Conservation (phyloP, 2,797 vertebrate species). For the Microchirus variegatus region DNA sequence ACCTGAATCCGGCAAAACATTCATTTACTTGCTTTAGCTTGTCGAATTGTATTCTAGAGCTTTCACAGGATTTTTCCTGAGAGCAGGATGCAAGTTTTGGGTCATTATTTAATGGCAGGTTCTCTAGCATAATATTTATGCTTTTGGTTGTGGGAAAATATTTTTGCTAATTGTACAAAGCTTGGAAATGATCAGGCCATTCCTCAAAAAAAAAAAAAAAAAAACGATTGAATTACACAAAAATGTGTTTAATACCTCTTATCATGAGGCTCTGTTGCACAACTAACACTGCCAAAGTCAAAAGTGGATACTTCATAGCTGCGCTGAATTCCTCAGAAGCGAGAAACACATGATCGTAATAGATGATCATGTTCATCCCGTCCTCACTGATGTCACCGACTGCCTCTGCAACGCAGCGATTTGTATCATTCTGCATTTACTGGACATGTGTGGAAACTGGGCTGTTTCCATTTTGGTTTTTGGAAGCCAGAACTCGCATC, state of each 20-base stretch:
- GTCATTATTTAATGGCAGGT: too few relatives aligned
- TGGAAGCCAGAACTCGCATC: background rate
- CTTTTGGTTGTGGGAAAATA: too few relatives aligned
- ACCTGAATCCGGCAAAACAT: slow-evolving; percentile 6
- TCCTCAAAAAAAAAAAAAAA: slow-evolving; percentile 1
- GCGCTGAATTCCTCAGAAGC: slow-evolving; percentile 9
- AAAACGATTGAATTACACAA: background rate
- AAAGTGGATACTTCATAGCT: slow-evolving; percentile 8
- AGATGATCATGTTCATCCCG: slow-evolving; percentile 25
- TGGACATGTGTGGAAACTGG: slow-evolving; percentile 7
- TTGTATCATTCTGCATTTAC: slow-evolving; percentile 31
- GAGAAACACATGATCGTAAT: slow-evolving; percentile 35
- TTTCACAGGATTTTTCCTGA: too few relatives aligned
- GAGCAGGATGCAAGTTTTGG: too few relatives aligned
- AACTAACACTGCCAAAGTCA: slow-evolving; percentile 21
- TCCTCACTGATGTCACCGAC: slow-evolving; percentile 9
- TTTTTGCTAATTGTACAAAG: background rate
- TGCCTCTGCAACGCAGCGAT: slow-evolving; percentile 9
- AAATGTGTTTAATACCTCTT: background rate
- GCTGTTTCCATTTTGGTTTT: slow-evolving; percentile 28
- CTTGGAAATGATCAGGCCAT: background rate
- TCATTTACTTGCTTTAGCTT: background rate
- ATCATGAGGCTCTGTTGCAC: slow-evolving; percentile 1
- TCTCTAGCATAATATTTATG: too few relatives aligned
- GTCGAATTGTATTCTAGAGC: too few relatives aligned